Evolutionary conservation across 2,888 invertebrate genomes (phyloP).

Genomic region (Caenorhabditis doughertyi): DNA sequence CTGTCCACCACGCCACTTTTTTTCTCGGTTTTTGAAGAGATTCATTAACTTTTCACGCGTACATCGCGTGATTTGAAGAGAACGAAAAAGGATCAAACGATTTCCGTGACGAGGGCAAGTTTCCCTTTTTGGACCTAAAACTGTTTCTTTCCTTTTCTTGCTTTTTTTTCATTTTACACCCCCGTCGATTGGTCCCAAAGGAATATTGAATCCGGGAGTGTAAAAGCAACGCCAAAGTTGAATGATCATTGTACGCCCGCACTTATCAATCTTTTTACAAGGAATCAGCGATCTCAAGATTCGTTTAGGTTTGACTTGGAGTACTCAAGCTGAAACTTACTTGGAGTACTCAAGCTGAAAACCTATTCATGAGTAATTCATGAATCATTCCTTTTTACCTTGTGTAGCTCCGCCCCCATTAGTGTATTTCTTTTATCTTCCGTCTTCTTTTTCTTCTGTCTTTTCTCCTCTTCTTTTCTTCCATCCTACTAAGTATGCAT

Average conservation of each 20-base stretch:
- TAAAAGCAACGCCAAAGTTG: slow-evolving; percentile 29
- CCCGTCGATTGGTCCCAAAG: slow-evolving; percentile 29
- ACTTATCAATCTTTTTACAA: slow-evolving; percentile 33
- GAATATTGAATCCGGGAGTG: slow-evolving; percentile 8
- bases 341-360: too few species aligned
- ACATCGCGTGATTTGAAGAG: slow-evolving; percentile 54
- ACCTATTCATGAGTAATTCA: slow-evolving; percentile 27
- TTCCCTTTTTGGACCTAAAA: slow-evolving; percentile 43
- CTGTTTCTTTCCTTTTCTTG: neutral
- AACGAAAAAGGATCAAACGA: slow-evolving; percentile 18
- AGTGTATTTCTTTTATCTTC: neutral
- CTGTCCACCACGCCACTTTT: neutral
- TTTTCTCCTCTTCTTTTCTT: slow-evolving; percentile 7
- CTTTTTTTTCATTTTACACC: slow-evolving; percentile 49
- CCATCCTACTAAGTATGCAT: slow-evolving; percentile 40
- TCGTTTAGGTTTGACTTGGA: too few species aligned
- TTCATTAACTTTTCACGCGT: slow-evolving; percentile 59
- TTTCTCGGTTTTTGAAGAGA: neutral
- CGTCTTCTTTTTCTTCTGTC: neutral
- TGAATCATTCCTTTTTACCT: slow-evolving; percentile 22
- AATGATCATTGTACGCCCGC: slow-evolving; percentile 28
- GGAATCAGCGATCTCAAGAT: neutral
- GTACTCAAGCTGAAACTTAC: too few species aligned
- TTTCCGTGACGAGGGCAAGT: slow-evolving; percentile 39
- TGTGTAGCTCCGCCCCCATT: slow-evolving; percentile 21